Base-by-base conservation (phyloP, 2,797 vertebrate genomes). In the Pempheris klunzingeri region DNA sequence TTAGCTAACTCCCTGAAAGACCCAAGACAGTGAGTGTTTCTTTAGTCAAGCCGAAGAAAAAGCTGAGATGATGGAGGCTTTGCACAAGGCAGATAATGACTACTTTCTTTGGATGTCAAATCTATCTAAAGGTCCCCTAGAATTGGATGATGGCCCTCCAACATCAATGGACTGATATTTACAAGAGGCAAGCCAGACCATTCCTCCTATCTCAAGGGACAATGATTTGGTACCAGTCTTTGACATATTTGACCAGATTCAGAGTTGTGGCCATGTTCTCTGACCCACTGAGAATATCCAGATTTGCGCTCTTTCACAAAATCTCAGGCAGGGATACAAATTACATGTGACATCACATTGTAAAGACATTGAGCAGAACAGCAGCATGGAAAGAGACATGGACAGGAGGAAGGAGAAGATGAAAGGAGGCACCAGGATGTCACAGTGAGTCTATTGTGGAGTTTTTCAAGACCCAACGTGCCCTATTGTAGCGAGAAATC, bases 141-240 rank as follows among this genome's bases (percentile, higher is more conserved):
- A 59, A 64, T 72, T 74, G 47, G 44, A 72, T 22, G 9, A 46
- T 55, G 52, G 41, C 36, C 36, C 46, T 57, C 44, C 44, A 68
- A 71, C 30, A 68, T 74, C 74, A 82, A 74, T 24, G 41, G 49
- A 74, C 83, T 82, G 66, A 82, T 84, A 82, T 81, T 54, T 43
- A 73, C 74, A 70, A 84, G 77, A 93, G 72, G 63, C 86, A 92
- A 90, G 78, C 89, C 93, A 91, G 87, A 83, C 57, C 86, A 79
- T 73, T 85, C 71, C 58, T 81, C 14, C 26, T 3, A 53, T 90
- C 91, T 80, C 87, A 52, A 30, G 87, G 84, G 90, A 82, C 59
- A 22, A 54, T 50, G 20, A 79, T 74, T 71, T 78, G 84, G 90
- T 89, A 83, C 80, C 84, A 77, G 76, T 80, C 73, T 79, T 86